phyloP scores from a whole-genome alignment of 2,113 vertebrate species.

The Dryoscopus gambensis region DNA sequence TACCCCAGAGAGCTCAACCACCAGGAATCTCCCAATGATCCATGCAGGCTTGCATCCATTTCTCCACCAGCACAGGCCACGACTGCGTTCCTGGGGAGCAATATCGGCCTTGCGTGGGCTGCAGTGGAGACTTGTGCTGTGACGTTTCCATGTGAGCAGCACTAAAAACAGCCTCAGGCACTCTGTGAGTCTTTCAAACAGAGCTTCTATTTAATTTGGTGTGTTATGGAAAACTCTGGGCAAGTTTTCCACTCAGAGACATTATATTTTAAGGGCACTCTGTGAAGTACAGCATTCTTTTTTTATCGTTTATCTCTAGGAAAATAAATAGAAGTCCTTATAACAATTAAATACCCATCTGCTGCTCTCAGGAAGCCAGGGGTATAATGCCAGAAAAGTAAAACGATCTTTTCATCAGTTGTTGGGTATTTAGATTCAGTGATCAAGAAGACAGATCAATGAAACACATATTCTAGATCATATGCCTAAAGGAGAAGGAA shows the following conservation, averaged over 20 bases:
- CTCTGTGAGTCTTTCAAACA: background rate
- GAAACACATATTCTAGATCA: background rate
- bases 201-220: background rate
- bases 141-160: background rate
- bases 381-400: background rate
- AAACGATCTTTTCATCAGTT: background rate
- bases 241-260: background rate
- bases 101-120: background rate
- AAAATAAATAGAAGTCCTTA: background rate
- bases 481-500: background rate
- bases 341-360: background rate
- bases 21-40: background rate
- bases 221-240: slow-evolving; percentile 7
- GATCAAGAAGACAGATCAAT: background rate
- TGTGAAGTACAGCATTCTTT: background rate
- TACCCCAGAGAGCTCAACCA: background rate
- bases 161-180: slow-evolving; percentile 19
- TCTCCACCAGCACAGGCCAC: background rate
- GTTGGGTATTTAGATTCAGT: background rate
- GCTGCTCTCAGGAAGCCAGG: background rate
- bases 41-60: background rate
- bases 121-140: background rate
- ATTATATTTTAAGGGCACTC: background rate
- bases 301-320: background rate
- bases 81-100: background rate